Evolutionary conservation across 2,797 vertebrate genomes (phyloP).

Genomic region (Triplophysa yarkandensis): DNA sequence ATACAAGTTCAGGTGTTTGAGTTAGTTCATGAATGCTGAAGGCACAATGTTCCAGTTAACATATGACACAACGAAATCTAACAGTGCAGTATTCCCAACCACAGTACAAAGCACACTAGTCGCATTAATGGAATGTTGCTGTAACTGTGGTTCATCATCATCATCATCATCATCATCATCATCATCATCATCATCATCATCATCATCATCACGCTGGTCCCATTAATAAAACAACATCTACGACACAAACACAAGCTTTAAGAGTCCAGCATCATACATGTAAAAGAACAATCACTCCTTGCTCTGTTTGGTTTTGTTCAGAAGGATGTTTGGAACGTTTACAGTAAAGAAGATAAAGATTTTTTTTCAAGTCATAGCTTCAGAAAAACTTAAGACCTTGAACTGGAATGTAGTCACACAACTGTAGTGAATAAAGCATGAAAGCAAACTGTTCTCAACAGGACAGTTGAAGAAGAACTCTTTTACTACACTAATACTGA

Average conservation of each 20-base stretch:
- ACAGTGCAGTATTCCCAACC: constrained; percentile 8
- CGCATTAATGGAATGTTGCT: constrained; percentile 15
- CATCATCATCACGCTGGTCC: neutral
- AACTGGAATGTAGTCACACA: neutral
- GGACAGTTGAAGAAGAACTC: neutral
- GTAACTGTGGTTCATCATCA: neutral
- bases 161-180: too few species aligned
- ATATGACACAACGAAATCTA: constrained; percentile 23
- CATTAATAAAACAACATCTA: neutral
- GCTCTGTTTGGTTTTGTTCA: neutral
- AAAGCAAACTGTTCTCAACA: neutral
- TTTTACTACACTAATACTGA: constrained; percentile 1
- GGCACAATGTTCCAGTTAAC: constrained; percentile 84
- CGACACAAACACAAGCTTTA: neutral
- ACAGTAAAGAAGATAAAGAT: neutral
- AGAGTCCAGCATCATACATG: constrained; percentile 5
- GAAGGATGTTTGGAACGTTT: constrained; percentile 14
- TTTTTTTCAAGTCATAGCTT: neutral
- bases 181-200: too few species aligned
- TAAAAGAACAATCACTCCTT: neutral
- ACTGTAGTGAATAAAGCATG: constrained; percentile 31
- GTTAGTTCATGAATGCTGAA: constrained; percentile 80
- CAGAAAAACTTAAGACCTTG: constrained; percentile 21
- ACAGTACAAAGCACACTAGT: neutral
- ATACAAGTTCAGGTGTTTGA: constrained; percentile 73